Evolutionary conservation across 2,797 vertebrate species (phyloP).

Genomic region (Hipposideros larvatus): DNA sequence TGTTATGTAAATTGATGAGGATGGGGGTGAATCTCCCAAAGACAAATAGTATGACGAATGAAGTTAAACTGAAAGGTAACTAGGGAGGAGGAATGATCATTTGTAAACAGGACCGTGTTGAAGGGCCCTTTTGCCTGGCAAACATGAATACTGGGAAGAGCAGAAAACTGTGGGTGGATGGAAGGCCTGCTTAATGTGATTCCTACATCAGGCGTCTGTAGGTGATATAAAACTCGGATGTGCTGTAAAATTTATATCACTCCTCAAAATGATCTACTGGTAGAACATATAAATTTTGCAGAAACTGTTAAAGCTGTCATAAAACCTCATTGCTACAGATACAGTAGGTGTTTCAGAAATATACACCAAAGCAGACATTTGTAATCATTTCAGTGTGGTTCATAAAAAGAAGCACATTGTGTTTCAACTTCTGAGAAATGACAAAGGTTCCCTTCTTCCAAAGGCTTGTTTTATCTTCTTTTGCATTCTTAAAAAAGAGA

Average conservation of each 20-base stretch:
- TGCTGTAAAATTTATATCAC: slow-evolving; percentile 87
- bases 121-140: slow-evolving; percentile 81
- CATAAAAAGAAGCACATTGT: slow-evolving; percentile 81
- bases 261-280: slow-evolving; percentile 83
- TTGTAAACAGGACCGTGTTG: slow-evolving; percentile 76
- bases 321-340: slow-evolving; percentile 87
- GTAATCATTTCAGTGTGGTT: slow-evolving; percentile 87
- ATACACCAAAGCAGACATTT: slow-evolving; percentile 83
- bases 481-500: slow-evolving; percentile 84
- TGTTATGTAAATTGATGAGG: slow-evolving; percentile 68
- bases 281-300: slow-evolving; percentile 87
- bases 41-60: slow-evolving; percentile 68
- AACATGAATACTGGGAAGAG: slow-evolving; percentile 85
- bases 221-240: slow-evolving; percentile 87
- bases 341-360: slow-evolving; percentile 85
- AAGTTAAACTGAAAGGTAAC: slow-evolving; percentile 74
- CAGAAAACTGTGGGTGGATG: slow-evolving; percentile 78
- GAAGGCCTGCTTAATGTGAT: slow-evolving; percentile 83
- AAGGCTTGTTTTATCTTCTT: slow-evolving; percentile 86
- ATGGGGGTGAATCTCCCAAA: slow-evolving; percentile 1
- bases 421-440: slow-evolving; percentile 81
- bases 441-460: slow-evolving; percentile 81
- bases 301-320: slow-evolving; percentile 87
- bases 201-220: slow-evolving; percentile 85
- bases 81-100: slow-evolving; percentile 58